Base-by-base conservation (phyloP, 92 coral and sea anemone species). In the Phenganax subtilis region DNA sequence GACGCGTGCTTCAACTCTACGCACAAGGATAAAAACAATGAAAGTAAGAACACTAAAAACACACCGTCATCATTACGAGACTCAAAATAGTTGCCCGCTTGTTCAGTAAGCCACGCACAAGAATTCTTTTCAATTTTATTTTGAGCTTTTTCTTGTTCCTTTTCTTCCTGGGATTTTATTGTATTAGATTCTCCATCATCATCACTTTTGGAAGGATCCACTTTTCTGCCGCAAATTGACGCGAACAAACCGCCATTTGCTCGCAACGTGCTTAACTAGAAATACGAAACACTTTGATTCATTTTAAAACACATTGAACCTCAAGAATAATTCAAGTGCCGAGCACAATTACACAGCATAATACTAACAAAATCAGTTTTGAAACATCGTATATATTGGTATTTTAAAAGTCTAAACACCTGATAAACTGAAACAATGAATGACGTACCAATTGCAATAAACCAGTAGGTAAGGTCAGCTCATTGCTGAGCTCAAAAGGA, bases 41-140 rank as follows among this genome's bases (percentile, higher is more conserved):
- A 31, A 30, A 69, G 53, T 69, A 9, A 15, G 31, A 28, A 69
- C 20, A 30, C 31, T 72, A 55, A 25, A 54, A 12, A 54, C 61
- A 8, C 28, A 79, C 83, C 83, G 52, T 72, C 63, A 27, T 79
- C 2, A 52, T 79, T 79, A 53, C 53, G 67, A 20, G 52, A 56
- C 59, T 77, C 82, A 60, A 62, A 47, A 7, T 51, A 63, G 3
- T 62, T 52, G n/a, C 53, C 10, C 6, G 27, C 51, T 12, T 51
- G 62, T 79, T 63, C 58, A 5, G 74, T 64, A 3, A 79, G 9
- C 83, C 83, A 79, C 15, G 83, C 72, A 64, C 83, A 79, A 62
- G 83, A 79, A 65, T 79, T 64, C n/a, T 79, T 79, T 15, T 62
- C 29, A 14, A 62, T 61, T 47, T 54, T 64, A 51, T 65, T 64